phyloP scores from a whole-genome alignment of 2,113 vertebrate species.

The Pollimyrus isidori region DNA sequence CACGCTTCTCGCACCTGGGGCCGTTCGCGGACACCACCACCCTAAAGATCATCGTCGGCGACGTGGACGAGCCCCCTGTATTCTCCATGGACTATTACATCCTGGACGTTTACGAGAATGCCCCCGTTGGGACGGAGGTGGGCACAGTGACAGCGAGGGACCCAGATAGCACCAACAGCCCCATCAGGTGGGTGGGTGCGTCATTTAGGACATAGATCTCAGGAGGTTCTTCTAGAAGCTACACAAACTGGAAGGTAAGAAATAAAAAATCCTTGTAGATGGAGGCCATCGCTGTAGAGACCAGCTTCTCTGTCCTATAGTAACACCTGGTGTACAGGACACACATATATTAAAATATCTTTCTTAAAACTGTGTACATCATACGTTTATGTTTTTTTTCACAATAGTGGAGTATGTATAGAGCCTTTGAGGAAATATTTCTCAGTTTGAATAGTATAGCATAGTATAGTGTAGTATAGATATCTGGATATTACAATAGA shows the following conservation, averaged over 20 bases:
- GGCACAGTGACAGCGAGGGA: constrained; percentile 85
- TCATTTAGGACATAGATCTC: background rate
- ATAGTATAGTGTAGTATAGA: background rate
- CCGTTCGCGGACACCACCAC: constrained; percentile 87
- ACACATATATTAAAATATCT: background rate
- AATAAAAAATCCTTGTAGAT: background rate
- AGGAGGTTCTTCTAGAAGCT: background rate
- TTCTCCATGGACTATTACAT: constrained; percentile 86
- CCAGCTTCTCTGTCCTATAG: background rate
- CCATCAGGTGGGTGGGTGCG: constrained; percentile 68
- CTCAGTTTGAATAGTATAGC: background rate
- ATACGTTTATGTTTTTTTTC: background rate
- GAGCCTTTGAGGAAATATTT: background rate
- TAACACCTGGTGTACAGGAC: background rate
- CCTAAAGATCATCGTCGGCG: constrained; percentile 85
- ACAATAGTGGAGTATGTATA: background rate
- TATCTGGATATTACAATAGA: background rate
- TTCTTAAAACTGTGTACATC: background rate
- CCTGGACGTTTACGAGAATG: constrained; percentile 92
- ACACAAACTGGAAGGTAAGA: background rate
- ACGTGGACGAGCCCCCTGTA: constrained; percentile 86
- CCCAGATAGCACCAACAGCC: constrained; percentile 79
- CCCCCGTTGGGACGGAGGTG: constrained; percentile 71
- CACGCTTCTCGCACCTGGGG: constrained; percentile 84
- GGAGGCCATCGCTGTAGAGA: background rate